phyloP scores from a whole-genome alignment of 2,797 vertebrate species.

The Morelia viridis region DNA sequence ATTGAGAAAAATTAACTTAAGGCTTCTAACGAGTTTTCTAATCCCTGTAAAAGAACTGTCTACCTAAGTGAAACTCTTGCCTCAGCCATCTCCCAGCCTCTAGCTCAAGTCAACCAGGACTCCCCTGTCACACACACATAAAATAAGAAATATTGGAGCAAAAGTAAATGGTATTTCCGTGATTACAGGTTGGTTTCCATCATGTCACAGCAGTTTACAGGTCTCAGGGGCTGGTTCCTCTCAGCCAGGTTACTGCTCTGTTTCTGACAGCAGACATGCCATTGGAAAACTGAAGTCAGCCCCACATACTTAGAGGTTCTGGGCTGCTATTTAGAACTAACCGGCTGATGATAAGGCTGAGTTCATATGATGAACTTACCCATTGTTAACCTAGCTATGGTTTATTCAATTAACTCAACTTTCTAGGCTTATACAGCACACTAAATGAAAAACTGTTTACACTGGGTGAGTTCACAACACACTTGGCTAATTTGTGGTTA shows the following conservation, averaged over 20 bases:
- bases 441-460: not conserved
- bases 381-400: not conserved
- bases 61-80: no score
- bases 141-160: not conserved
- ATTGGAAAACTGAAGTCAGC: not conserved
- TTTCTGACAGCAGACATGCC: not conserved
- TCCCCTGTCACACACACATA: not conserved
- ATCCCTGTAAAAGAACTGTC: no score
- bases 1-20: not conserved
- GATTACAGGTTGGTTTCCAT: not conserved
- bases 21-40: no score
- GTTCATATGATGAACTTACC: not conserved
- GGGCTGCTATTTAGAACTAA: not conserved
- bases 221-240: not conserved
- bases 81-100: no score
- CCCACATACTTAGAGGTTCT: not conserved
- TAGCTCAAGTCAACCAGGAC: no score
- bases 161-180: not conserved
- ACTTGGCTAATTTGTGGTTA: not conserved
- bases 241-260: not conserved
- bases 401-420: not conserved
- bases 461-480: not conserved
- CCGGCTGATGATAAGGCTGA: not conserved
- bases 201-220: no score
- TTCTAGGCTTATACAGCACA: not conserved